Conservation (phyloP, 1,140 invertebrate genomes). For the Bombyx mandarina region DNA sequence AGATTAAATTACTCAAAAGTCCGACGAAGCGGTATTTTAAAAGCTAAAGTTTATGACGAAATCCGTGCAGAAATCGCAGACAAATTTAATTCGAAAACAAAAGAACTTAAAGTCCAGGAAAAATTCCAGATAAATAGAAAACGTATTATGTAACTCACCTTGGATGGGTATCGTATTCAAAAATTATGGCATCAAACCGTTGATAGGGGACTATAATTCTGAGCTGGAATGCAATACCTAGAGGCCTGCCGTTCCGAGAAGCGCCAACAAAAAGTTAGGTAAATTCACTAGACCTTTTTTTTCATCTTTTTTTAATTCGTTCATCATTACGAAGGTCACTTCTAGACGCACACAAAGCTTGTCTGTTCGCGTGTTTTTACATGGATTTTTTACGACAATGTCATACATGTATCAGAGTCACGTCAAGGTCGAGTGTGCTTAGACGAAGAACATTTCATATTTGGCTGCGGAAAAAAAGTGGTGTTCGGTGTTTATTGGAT, state of each 20-base stretch:
- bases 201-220: constrained; percentile 51
- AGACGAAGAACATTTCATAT: constrained; percentile 52
- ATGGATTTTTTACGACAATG: constrained; percentile 52
- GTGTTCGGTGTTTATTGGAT: constrained; percentile 18
- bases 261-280: constrained; percentile 56
- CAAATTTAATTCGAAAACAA: no score
- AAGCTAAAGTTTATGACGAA: no score
- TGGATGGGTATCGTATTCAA: constrained; percentile 44
- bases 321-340: constrained; percentile 53
- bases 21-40: no score
- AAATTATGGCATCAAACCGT: constrained; percentile 58
- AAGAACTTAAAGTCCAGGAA: no score
- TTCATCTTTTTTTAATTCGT: constrained; percentile 25
- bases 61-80: no score
- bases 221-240: constrained; percentile 58
- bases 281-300: constrained; percentile 63
- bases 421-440: constrained; percentile 51
- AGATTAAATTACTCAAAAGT: no score
- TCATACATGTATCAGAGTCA: constrained; percentile 48
- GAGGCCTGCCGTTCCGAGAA: constrained; percentile 53
- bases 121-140: no score
- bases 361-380: constrained; percentile 47
- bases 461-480: constrained; percentile 36
- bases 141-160: not conserved
- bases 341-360: constrained; percentile 62